phyloP scores from a whole-genome alignment of 92 coral and sea anemone species.

The Meandrina meandrites region DNA sequence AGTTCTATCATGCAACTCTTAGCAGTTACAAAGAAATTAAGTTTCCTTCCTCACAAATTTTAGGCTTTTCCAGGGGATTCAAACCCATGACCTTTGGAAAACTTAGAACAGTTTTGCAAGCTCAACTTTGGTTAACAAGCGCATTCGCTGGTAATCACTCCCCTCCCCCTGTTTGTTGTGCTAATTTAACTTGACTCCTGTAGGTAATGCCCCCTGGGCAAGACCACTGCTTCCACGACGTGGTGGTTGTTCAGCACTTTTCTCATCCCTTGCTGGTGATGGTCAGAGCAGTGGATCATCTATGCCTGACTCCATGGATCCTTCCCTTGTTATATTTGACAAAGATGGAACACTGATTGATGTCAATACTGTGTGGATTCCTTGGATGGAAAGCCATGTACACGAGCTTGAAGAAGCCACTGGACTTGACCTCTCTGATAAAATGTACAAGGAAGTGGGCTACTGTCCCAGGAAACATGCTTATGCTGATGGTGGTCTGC shows the following conservation, averaged over 20 bases:
- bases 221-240: conserved; percentile 50
- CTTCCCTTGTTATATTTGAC: conserved; percentile 88
- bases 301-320: conserved; percentile 39
- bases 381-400: conserved; percentile 88
- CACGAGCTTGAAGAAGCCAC: conserved; percentile 76
- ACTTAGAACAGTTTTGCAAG: not conserved
- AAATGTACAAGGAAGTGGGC: conserved; percentile 84
- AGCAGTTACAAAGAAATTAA: not conserved
- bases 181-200: conserved; percentile 57
- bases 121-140: not conserved
- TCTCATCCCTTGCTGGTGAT: conserved; percentile 79
- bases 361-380: conserved; percentile 89
- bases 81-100: not conserved
- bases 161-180: conserved; percentile 47
- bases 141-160: not conserved
- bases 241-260: conserved; percentile 52
- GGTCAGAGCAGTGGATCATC: conserved; percentile 60
- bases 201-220: conserved; percentile 75
- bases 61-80: not conserved
- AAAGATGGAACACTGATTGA: conserved; percentile 97
- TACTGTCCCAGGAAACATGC: conserved; percentile 77
- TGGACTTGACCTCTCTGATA: conserved; percentile 71
- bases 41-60: too few relatives aligned
- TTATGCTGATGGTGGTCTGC: conserved; percentile 78
- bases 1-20: not conserved